These are phyloP conservation scores for Uloborus diversus DNA, from an alignment of 1,140 invertebrate species.

Conservation along the genomic window DNA sequence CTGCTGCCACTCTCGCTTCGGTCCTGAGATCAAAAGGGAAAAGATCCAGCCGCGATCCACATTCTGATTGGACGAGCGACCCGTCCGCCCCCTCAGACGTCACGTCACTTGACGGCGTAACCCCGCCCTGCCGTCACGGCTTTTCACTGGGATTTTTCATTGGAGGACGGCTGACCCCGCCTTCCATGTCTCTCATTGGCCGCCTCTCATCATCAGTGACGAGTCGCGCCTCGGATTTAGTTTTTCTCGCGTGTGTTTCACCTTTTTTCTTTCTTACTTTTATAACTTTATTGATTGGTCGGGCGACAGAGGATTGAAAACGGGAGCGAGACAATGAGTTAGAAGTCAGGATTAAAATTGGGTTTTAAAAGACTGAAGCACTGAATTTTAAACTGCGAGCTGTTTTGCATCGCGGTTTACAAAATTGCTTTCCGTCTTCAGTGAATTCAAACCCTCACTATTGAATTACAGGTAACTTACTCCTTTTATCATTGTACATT, in stretches of 20 bases:
- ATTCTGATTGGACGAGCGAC: constrained; percentile 32
- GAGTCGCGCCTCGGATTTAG: constrained; percentile 27
- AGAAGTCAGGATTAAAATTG: too few relatives aligned
- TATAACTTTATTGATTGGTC: too few relatives aligned
- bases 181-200: constrained; percentile 41
- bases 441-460: too few relatives aligned
- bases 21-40: constrained; percentile 39
- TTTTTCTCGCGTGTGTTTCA: too few relatives aligned
- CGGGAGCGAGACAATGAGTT: too few relatives aligned
- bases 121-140: constrained; percentile 47
- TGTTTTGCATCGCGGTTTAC: too few relatives aligned
- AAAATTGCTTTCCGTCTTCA: too few relatives aligned
- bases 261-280: background rate
- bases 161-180: constrained; percentile 41
- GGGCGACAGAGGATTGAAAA: too few relatives aligned
- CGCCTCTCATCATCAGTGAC: constrained; percentile 50
- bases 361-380: too few relatives aligned
- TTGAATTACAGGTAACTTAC: too few relatives aligned
- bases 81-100: constrained; percentile 24
- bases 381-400: too few relatives aligned
- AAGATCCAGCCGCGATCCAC: constrained; percentile 2
- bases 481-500: too few relatives aligned
- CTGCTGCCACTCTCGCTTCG: background rate
- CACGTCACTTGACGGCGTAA: constrained; percentile 35
- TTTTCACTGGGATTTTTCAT: constrained; percentile 39